These are phyloP conservation scores for Drosophila prostipennis DNA, from an alignment of 2,888 invertebrate genomes.

Conservation along the genomic window DNA sequence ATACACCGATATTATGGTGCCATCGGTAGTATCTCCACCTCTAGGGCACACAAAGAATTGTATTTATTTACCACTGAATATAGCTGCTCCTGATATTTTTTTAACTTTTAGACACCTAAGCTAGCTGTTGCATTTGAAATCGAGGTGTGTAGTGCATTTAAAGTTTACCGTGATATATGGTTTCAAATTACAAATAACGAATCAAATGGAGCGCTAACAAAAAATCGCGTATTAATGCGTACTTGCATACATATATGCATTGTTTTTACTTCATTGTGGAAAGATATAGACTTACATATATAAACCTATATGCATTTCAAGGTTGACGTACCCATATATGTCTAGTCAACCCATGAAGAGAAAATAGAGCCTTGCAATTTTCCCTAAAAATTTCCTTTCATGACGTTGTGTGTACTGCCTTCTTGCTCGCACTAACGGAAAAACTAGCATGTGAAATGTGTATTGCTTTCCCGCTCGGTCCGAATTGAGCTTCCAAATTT, in stretches of 20 bases:
- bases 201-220: not conserved
- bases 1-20: not conserved
- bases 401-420: not conserved
- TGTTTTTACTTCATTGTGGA: not conserved
- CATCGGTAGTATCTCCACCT: not conserved
- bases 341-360: not conserved
- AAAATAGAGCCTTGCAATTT: not conserved
- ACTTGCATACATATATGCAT: not conserved
- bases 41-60: conserved; percentile 4
- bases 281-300: not conserved
- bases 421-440: not conserved
- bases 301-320: not conserved
- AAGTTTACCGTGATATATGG: no score
- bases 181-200: not conserved
- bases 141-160: conserved; percentile 3
- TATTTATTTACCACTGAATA: conserved; percentile 8
- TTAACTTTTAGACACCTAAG: not conserved
- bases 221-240: not conserved
- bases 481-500: not conserved
- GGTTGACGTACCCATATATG: not conserved
- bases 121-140: not conserved
- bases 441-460: not conserved
- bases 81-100: not conserved
- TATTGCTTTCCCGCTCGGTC: not conserved
- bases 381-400: not conserved